These are phyloP conservation scores for Origma solitaria DNA, from an alignment of 2,113 vertebrate genomes.

Conservation along the genomic window DNA sequence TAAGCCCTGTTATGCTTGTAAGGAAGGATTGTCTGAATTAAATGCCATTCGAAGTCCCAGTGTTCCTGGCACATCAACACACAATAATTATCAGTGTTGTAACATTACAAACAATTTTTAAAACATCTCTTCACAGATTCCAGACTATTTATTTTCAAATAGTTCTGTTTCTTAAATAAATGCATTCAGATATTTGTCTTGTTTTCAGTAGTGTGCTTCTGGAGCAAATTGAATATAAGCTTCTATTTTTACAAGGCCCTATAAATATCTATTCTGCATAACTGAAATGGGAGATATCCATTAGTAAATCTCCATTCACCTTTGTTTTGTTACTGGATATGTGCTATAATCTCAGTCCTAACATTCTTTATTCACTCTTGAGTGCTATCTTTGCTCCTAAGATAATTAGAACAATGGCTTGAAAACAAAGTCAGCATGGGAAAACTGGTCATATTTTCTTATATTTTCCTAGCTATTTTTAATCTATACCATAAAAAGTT, in stretches of 20 bases:
- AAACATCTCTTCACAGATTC: conserved; percentile 8
- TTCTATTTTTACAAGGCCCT: conserved; percentile 31
- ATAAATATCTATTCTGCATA: neutral
- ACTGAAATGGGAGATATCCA: neutral
- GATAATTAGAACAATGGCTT: neutral
- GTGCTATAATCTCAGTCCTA: neutral
- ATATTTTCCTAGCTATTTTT: neutral
- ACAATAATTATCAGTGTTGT: conserved; percentile 9
- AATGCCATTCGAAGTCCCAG: neutral
- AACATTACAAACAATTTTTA: conserved; percentile 24
- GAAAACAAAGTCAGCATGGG: neutral
- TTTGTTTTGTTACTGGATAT: neutral
- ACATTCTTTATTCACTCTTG: neutral
- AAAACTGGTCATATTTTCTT: neutral
- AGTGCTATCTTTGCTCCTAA: neutral
- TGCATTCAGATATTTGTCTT: conserved; percentile 5
- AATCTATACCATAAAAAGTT: neutral
- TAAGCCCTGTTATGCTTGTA: neutral
- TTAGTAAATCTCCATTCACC: neutral
- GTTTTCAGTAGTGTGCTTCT: conserved; percentile 17
- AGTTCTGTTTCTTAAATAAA: neutral
- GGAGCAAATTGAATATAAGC: neutral
- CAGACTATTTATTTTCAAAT: conserved; percentile 53
- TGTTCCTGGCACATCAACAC: conserved; percentile 32
- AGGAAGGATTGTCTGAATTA: conserved; percentile 16